These are phyloP conservation scores for Formica selysi DNA, from an alignment of 1,140 invertebrate species.

Conservation along the genomic window DNA sequence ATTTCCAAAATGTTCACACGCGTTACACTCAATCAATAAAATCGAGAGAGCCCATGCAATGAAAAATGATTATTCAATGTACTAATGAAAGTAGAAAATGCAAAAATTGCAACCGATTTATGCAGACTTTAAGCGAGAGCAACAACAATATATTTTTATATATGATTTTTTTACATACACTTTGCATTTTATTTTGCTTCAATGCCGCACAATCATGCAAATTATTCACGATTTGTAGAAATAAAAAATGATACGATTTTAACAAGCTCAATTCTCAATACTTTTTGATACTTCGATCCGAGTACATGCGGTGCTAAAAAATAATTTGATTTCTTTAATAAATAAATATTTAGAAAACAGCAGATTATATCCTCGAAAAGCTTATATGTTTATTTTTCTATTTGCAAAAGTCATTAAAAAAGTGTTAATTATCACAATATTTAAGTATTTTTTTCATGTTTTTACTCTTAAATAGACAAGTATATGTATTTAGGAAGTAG, in stretches of 20 bases:
- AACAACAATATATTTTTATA: constrained; percentile 13
- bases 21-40: neutral
- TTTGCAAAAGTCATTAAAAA: no score
- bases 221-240: neutral
- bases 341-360: neutral
- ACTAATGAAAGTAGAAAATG: neutral
- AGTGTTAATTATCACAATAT: no score
- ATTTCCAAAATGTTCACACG: constrained; percentile 4
- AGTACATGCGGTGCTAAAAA: neutral
- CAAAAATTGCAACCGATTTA: neutral
- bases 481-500: neutral
- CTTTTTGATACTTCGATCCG: neutral
- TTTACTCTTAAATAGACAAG: neutral
- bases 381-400: no score
- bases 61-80: constrained; percentile 19
- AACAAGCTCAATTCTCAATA: neutral
- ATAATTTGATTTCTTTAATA: neutral
- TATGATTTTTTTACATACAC: neutral
- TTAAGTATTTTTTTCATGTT: neutral
- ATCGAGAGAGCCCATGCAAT: neutral
- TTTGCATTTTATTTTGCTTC: constrained; percentile 1
- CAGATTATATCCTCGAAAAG: neutral
- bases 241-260: neutral
- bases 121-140: neutral
- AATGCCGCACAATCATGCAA: neutral